A percentile compares a stretch with the other conserved stretches of the same genome.
Conservation (phyloP, 2,113 vertebrate species). For the Saguinus imperator region DNA sequence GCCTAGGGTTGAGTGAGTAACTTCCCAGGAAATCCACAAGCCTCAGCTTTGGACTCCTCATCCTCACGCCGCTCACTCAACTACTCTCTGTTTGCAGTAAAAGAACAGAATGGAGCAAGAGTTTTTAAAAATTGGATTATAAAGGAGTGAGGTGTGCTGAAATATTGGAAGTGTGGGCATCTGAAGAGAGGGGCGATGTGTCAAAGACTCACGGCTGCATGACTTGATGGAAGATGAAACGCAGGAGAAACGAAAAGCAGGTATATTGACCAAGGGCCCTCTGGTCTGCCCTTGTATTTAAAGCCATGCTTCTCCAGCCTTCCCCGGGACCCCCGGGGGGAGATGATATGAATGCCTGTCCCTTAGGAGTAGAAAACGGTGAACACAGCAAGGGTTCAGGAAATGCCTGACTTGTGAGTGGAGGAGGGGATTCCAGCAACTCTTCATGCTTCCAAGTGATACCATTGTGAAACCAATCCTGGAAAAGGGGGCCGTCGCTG, state of each 20-base stretch:
- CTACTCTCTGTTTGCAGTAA: neutral
- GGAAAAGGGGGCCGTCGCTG: neutral
- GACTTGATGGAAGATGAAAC: neutral
- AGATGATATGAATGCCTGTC: neutral
- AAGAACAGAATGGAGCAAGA: neutral
- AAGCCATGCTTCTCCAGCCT: neutral
- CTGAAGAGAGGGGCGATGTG: neutral
- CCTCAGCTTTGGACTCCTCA: neutral
- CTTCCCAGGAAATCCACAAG: neutral
- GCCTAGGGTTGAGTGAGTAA: neutral
- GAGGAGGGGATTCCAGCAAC: neutral
- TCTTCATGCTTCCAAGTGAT: slow-evolving; percentile 16
- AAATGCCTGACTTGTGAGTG: neutral
- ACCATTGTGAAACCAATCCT: slow-evolving; percentile 36
- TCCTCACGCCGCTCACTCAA: neutral
- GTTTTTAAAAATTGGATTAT: neutral
- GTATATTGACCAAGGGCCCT: too few species aligned
- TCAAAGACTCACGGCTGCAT: neutral
- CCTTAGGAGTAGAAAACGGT: neutral
- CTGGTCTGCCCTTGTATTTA: neutral
- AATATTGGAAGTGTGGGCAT: neutral
- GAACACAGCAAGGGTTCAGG: neutral
- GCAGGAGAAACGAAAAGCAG: neutral
- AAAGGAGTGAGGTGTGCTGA: neutral
- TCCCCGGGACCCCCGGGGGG: neutral